phyloP scores from a whole-genome alignment of 2,797 vertebrate genomes.

The Syngnathus rostellatus region DNA sequence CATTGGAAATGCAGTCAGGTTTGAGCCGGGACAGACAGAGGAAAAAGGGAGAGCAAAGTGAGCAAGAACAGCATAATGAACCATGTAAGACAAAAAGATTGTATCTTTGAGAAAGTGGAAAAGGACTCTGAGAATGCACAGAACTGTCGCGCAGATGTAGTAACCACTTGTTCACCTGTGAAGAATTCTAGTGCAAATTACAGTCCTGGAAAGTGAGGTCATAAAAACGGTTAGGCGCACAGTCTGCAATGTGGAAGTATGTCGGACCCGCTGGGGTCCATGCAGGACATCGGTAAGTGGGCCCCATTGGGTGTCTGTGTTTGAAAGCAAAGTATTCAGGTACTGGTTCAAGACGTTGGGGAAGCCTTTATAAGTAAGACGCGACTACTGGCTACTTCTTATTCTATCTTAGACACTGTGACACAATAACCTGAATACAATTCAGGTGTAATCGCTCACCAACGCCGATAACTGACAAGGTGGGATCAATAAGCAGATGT shows the following conservation, averaged over 20 bases:
- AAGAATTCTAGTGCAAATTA: no score
- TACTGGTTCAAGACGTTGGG: neutral
- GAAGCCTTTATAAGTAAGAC: neutral
- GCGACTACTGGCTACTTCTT: neutral
- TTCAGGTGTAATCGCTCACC: constrained; percentile 15
- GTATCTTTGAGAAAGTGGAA: no score
- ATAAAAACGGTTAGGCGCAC: no score
- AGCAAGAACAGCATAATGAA: neutral
- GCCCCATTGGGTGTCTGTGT: no score
- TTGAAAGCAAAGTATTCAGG: no score
- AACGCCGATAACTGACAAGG: constrained; percentile 4
- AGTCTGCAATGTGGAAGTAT: no score
- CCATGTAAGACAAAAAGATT: neutral
- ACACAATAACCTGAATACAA: constrained; percentile 15
- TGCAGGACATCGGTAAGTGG: no score
- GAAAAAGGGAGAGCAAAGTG: neutral
- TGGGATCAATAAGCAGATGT: constrained; percentile 41
- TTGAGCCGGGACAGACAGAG: neutral
- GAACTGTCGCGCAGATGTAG: no score
- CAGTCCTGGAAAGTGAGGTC: no score
- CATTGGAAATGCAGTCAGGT: neutral
- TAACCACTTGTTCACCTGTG: no score
- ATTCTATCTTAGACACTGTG: constrained; percentile 9
- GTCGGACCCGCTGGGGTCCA: no score
- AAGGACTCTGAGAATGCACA: no score